Base-by-base conservation (phyloP, 1,140 invertebrate species). In the Dinoponera quadriceps region DNA sequence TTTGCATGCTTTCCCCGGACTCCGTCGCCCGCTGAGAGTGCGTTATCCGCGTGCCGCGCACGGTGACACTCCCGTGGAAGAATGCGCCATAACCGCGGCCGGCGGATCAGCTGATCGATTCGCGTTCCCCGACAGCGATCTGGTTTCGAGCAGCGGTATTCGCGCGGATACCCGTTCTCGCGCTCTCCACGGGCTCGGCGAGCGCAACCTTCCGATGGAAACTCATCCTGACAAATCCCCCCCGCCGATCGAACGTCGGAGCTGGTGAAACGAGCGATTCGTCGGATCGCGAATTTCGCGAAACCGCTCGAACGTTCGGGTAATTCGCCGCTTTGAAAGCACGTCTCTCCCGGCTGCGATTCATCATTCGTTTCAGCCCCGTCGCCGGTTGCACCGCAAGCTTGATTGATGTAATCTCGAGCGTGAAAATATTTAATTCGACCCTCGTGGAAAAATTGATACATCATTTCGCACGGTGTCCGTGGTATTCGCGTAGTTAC, bases 61-160 rank as follows among this genome's bases (percentile, higher is more conserved):
- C 78, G 69, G 78, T 63, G 84, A 75, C 84, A 82, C 83, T 74
- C 59, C 78, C 57, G 38, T 51, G 18, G 49, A 84, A 80, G 82
- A 83, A 83, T 78, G 63, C 44, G 62, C 74, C 63, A 20, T 60
- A 72, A 82, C 85, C 84, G 75, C 83, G 80, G 62, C 38, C 85
- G 60, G 69, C 54, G 65, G 82, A 88, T 88, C 86, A 87, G 81
- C 85, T 87, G 86, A 88, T 88, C 60, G 66, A 80, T 81, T 49
- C 65, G 49, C 48, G 20, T 72, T 25, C 66, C 14, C 27, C 27
- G 65, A 63, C 82, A 57, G 63, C 33, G 65, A 69, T 80, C 75
- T 80, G 75, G 51, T 71, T 80, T 59, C 65, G 65, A 57, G 54
- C 51, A 48, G 33, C 54, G 33, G 68, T 85, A 66, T 57, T 66